phyloP scores from a whole-genome alignment of 2,888 invertebrate species.

The Uloborus plumipes region DNA sequence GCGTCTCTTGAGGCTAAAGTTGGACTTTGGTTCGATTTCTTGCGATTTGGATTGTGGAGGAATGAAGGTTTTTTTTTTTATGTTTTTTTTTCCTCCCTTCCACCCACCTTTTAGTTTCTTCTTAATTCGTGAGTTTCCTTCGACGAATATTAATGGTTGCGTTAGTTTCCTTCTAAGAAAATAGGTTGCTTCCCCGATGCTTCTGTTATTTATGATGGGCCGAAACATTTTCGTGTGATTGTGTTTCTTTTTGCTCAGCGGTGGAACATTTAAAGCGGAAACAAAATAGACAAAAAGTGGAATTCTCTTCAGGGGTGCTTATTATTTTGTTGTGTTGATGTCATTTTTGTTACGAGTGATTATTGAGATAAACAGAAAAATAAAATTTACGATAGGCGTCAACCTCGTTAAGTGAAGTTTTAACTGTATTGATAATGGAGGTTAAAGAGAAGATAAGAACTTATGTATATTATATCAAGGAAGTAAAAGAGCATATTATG shows the following conservation, averaged over 20 bases:
- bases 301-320: not conserved
- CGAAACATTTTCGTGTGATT: slow-evolving; percentile 16
- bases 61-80: slow-evolving; percentile 1
- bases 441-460: too few species aligned
- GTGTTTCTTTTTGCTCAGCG: slow-evolving; percentile 5
- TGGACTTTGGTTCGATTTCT: slow-evolving; percentile 55
- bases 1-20: slow-evolving; percentile 38
- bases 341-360: too few species aligned
- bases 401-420: too few species aligned
- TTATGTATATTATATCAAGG: too few species aligned
- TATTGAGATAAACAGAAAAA: too few species aligned
- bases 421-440: too few species aligned
- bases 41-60: slow-evolving; percentile 30
- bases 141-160: slow-evolving; percentile 12
- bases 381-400: too few species aligned
- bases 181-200: slow-evolving; percentile 19
- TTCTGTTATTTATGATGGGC: slow-evolving; percentile 22
- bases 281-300: not conserved
- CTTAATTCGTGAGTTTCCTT: slow-evolving; percentile 50
- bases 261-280: slow-evolving; percentile 8
- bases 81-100: slow-evolving; percentile 3
- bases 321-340: too few species aligned
- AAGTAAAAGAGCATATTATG: too few species aligned
- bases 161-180: slow-evolving; percentile 10
- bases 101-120: slow-evolving; percentile 42